A percentile compares a stretch with the other conserved stretches of the same genome.
phyloP scores from a whole-genome alignment of 2,113 vertebrate species.

The Micronisus gabar region DNA sequence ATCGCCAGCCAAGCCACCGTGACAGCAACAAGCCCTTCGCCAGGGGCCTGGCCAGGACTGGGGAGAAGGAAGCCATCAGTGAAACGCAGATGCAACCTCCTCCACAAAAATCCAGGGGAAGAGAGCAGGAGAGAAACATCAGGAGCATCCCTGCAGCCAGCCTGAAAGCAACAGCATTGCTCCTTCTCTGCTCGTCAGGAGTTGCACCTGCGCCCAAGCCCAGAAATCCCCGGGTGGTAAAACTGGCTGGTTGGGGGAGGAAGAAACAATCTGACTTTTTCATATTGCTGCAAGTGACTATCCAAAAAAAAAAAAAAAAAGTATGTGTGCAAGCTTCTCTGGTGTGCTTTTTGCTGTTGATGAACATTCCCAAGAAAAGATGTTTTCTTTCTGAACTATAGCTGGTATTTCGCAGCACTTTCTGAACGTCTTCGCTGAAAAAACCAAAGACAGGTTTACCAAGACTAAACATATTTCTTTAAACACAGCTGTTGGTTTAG shows the following conservation, averaged over 20 bases:
- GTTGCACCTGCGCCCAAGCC: background rate
- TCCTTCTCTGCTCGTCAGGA: background rate
- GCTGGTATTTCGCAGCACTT: background rate
- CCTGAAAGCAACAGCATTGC: background rate
- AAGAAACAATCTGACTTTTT: background rate
- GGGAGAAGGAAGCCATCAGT: background rate
- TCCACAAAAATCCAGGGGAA: background rate
- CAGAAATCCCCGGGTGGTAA: background rate
- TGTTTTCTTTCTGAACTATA: background rate
- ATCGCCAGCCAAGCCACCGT: accelerated
- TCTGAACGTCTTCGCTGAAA: background rate
- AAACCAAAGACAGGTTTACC: background rate
- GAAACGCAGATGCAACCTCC: background rate
- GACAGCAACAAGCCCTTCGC: background rate
- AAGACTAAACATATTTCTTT: background rate
- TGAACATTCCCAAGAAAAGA: background rate
- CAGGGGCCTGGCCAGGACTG: background rate
- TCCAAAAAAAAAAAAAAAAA: background rate
- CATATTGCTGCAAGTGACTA: background rate
- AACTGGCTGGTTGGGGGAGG: background rate
- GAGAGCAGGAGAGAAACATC: background rate
- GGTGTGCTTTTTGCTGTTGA: background rate
- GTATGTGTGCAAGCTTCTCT: accelerated
- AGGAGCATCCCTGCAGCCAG: background rate
- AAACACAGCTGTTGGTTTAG: background rate